Base-by-base conservation (phyloP, 2,888 invertebrate genomes). In the Polyploca ridens region DNA sequence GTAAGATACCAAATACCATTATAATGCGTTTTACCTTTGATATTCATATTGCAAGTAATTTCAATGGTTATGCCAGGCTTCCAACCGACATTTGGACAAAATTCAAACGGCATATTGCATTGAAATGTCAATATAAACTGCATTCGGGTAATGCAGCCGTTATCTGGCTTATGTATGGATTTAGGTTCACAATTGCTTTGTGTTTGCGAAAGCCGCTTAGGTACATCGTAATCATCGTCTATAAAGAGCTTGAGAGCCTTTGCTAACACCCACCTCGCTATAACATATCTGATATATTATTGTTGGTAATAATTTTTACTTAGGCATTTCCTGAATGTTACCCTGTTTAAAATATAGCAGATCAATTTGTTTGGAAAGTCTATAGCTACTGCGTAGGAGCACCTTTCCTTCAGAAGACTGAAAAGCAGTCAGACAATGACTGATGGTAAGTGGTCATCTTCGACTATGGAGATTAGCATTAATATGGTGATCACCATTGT, bases 61-160 rank as follows among this genome's bases (percentile, higher is more conserved):
- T 35, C 33, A 33, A 13, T 33, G n/a, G 14, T 46, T 14, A 49
- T 49, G 16, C 16, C 49, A 4, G 8, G 49, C 16, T 44, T 14
- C 46, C 46, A 58, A 63, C 58, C 57, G 58, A 63, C 58, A 63
- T 63, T 54, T 38, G 59, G 59, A 44, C 64, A 46, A 46, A 46
- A 46, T 46, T 46, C 46, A 46, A 64, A 62, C 58, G 63, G 62
- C 59, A 63, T 62, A 62, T 54, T 54, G 62, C 65, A 65, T 65
- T 65, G 65, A 65, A 63, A 63, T 60, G 63, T 62, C 62, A 54
- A 59, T 62, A 61, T 44, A 60, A 49, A 54, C 54, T 33, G 58
- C 62, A 38, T 57, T 58, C 33, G 35, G 65, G 59, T 63, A 46
- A 65, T 63, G 62, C 41, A 38, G 62, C 49, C 62, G 54, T 62